These are phyloP conservation scores for Apteryx owenii DNA, from an alignment of 2,113 vertebrate species.

Conservation along the genomic window DNA sequence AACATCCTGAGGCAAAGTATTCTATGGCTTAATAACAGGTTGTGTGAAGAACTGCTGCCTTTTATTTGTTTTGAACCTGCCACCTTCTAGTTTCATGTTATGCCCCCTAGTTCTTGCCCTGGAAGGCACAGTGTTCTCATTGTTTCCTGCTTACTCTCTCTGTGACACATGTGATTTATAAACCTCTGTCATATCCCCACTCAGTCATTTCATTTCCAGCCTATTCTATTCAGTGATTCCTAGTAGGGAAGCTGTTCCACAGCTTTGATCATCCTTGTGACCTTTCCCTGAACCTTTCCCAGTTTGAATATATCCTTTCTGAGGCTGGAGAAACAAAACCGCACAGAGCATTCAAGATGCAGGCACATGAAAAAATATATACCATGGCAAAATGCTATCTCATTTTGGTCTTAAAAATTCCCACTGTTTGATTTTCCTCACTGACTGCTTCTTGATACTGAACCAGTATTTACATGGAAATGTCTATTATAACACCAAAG, in stretches of 20 bases:
- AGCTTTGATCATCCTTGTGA: constrained; percentile 63
- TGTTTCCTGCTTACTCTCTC: not conserved
- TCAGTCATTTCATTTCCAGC: not conserved
- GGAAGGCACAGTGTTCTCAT: not conserved
- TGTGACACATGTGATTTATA: not conserved
- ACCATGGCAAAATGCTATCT: not conserved
- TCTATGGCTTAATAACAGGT: not conserved
- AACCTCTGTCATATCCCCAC: not conserved
- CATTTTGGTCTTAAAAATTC: not conserved
- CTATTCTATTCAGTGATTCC: constrained; percentile 13
- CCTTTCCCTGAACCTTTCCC: constrained; percentile 44
- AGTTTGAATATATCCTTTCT: not conserved
- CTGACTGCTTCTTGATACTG: not conserved
- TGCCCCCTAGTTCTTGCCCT: not conserved
- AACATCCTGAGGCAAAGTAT: not conserved
- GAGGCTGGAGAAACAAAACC: not conserved
- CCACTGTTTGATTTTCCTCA: not conserved
- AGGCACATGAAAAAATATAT: not conserved
- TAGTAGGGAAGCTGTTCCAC: constrained; percentile 19
- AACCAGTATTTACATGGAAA: not conserved
- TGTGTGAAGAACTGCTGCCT: not conserved
- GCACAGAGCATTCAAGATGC: not conserved
- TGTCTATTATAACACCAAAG: not conserved
- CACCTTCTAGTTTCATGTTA: accelerated
- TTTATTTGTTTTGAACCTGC: not conserved